Evolutionary conservation across 2,797 vertebrate genomes (phyloP), one percentile per base, ranked within the genome.

Genomic region (Phataginus tetradactyla): DNA sequence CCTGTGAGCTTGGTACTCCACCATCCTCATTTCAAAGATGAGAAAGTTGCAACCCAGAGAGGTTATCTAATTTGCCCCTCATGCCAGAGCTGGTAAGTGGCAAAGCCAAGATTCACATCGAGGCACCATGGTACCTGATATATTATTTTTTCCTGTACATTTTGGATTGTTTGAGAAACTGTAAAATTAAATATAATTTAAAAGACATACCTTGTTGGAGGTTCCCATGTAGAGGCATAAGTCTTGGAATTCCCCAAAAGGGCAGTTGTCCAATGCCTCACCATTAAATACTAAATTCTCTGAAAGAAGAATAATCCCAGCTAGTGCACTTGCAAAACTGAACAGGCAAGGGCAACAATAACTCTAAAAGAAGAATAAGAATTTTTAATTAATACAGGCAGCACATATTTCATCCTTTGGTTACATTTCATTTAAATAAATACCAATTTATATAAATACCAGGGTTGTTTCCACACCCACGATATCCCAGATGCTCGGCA

Each of bases 311-410:
- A 39, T 4, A 37, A 25, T 20, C 7, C 96, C 97, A 7, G 51
- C 20, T 0, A 96, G 0, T 0, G 87, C 86, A 7, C 83, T 11
- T 4, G 3, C 0, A 14, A 78, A 1, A 1, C 94, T 85, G 8
- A 45, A 10, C 42, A 45, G 8, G 42, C 42, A 45, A 45, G 8
- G 78, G 95, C 39, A 13, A 39, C 2, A 15, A 87, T 97, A 64
- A 95, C 85, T 64, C 97, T 97, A 68, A 87, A 96, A 92, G 42
- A 13, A 57, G 27, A 79, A 21, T 5, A 69, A 45, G 55, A 83
- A 72, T 39, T 8, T 66, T 18, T 14, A 0, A 9, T 86, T 25
- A 77, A 49, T n/a, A 27, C 5, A 27, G 12, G 8, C 34, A 39
- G 20, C 59, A 74, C 18, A 39, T 7, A 10, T 15, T 57, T 66